Percentiles rank a stretch among this genome's conserved stretches.
These are phyloP conservation scores for Anniella stebbinsi DNA, from an alignment of 2,797 vertebrate species.

Conservation along the genomic window DNA sequence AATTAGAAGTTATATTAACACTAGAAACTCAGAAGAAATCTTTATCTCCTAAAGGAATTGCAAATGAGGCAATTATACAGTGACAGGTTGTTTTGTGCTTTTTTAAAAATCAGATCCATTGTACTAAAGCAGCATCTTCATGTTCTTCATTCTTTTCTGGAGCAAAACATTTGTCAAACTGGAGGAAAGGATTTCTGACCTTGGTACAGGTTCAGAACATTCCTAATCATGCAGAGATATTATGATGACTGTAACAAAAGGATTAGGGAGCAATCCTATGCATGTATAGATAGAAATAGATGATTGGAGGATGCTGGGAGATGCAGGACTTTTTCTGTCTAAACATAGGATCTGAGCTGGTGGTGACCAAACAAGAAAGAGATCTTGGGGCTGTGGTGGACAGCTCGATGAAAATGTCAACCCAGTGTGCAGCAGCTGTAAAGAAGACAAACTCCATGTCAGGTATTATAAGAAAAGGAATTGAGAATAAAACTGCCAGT, in stretches of 20 bases:
- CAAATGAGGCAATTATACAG: conserved; percentile 1
- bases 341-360: too few species aligned
- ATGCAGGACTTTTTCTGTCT: too few species aligned
- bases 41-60: background rate
- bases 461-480: too few species aligned
- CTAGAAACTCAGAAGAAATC: background rate
- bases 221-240: background rate
- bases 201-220: background rate
- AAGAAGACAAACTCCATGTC: too few species aligned
- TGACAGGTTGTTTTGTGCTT: background rate
- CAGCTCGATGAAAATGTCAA: too few species aligned
- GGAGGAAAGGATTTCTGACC: background rate
- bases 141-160: background rate
- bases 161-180: background rate
- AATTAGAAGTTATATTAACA: background rate
- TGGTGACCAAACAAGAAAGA: too few species aligned
- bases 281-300: too few species aligned
- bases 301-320: too few species aligned
- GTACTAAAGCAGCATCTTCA: background rate
- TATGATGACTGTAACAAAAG: background rate
- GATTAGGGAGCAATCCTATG: background rate
- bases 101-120: background rate
- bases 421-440: too few species aligned
- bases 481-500: too few species aligned
- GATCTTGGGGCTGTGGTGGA: too few species aligned